These are phyloP conservation scores for Microtus ochrogaster DNA, from an alignment of 2,113 vertebrate genomes.

Conservation along the genomic window DNA sequence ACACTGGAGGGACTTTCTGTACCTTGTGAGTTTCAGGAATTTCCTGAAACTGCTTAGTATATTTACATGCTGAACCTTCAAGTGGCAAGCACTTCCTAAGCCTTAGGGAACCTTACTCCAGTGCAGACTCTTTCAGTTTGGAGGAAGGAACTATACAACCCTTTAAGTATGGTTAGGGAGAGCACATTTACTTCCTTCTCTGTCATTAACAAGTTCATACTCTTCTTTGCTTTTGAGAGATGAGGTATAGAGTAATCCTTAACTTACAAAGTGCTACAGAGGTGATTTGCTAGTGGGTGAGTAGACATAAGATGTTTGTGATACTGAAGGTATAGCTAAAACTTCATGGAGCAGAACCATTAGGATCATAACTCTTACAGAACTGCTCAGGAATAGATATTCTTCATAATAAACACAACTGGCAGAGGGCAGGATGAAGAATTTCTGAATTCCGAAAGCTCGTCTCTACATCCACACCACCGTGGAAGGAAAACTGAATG, in stretches of 20 bases:
- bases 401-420: background rate
- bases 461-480: background rate
- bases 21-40: background rate
- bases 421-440: background rate
- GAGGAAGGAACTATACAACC: background rate
- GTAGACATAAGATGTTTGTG: background rate
- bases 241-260: background rate
- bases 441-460: background rate
- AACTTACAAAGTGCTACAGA: background rate
- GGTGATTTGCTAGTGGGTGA: background rate
- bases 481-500: background rate
- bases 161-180: background rate
- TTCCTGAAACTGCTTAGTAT: background rate
- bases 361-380: slow-evolving; percentile 17
- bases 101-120: background rate
- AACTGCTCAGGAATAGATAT: background rate
- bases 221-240: slow-evolving; percentile 2
- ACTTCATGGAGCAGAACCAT: background rate
- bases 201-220: background rate
- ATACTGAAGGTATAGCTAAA: background rate
- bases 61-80: background rate
- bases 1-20: background rate
- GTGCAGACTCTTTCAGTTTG: background rate
- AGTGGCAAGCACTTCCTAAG: background rate
- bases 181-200: slow-evolving; percentile 30